Percentiles rank a stretch among this genome's conserved stretches.
phyloP scores from a whole-genome alignment of 2,888 invertebrate species.

The Anorthoa munda region DNA sequence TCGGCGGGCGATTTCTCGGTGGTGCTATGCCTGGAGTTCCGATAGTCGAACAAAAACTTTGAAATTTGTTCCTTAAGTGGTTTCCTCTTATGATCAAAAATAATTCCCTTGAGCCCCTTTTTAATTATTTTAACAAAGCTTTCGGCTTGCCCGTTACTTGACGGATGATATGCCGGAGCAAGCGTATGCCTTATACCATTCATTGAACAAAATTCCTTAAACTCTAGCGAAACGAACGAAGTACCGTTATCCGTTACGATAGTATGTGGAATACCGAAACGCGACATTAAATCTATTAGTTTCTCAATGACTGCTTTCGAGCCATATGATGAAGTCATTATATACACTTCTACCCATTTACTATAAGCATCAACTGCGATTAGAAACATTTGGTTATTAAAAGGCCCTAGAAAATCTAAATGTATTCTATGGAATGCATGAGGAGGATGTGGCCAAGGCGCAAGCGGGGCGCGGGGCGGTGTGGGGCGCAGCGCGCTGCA shows the following conservation, averaged over 20 bases:
- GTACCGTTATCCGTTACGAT: slow-evolving; percentile 39
- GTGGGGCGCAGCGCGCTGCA: too few species aligned
- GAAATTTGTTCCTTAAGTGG: too few species aligned
- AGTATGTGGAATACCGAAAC: slow-evolving; percentile 26
- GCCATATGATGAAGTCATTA: slow-evolving; percentile 5
- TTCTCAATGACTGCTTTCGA: slow-evolving; percentile 17
- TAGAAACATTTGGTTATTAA: slow-evolving; percentile 7
- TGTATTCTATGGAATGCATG: slow-evolving; percentile 17
- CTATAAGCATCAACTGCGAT: slow-evolving; percentile 7
- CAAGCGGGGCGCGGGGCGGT: too few species aligned
- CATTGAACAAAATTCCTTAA: slow-evolving; percentile 19
- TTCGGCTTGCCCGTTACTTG: neutral
- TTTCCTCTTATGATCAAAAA: too few species aligned
- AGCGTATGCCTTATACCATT: too few species aligned
- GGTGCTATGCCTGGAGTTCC: neutral
- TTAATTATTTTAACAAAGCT: neutral
- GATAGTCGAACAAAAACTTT: too few species aligned
- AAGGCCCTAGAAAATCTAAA: slow-evolving; percentile 26
- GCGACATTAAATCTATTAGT: slow-evolving; percentile 21
- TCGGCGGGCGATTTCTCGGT: neutral
- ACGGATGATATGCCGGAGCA: neutral
- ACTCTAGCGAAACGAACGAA: slow-evolving; percentile 30
- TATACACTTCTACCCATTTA: slow-evolving; percentile 25
- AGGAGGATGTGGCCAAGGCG: neutral
- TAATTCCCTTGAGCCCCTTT: neutral